These are phyloP conservation scores for Galleria mellonella DNA, from an alignment of 1,140 invertebrate species.

Conservation along the genomic window DNA sequence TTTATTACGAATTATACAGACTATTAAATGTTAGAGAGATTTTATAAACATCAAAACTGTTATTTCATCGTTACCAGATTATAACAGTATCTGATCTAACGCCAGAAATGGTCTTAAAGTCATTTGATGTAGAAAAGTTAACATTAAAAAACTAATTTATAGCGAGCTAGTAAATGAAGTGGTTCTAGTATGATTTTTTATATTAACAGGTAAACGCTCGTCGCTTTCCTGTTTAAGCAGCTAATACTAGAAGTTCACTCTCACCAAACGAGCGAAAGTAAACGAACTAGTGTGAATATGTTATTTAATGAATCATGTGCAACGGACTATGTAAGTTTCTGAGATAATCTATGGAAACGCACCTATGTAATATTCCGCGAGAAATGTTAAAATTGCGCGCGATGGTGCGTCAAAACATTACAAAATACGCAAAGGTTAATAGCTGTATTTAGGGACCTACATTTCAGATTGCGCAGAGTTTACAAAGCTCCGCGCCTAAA, in stretches of 20 bases:
- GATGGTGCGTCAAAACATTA: too few relatives aligned
- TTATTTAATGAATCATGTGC: slow-evolving; percentile 2
- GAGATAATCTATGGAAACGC: too few relatives aligned
- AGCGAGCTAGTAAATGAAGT: not conserved
- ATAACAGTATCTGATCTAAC: not conserved
- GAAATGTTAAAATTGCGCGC: too few relatives aligned
- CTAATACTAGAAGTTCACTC: slow-evolving; percentile 36
- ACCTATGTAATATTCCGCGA: too few relatives aligned
- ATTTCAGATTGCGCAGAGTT: too few relatives aligned
- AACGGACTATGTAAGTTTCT: too few relatives aligned
- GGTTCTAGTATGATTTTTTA: slow-evolving; percentile 17
- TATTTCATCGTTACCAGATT: slow-evolving; percentile 2
- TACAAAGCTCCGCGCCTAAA: too few relatives aligned
- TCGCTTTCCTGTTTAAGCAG: slow-evolving; percentile 24
- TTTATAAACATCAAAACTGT: not conserved
- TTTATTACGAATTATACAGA: too few relatives aligned
- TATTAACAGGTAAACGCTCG: slow-evolving; percentile 18
- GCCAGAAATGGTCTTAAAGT: slow-evolving; percentile 6
- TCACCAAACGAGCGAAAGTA: slow-evolving; percentile 44
- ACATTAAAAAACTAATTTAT: slow-evolving; percentile 10
- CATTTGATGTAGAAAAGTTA: slow-evolving; percentile 5
- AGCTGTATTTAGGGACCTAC: too few relatives aligned
- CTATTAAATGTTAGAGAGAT: too few relatives aligned
- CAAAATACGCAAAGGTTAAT: too few relatives aligned
- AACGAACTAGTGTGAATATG: slow-evolving; percentile 24